These are phyloP conservation scores for Listrodromus nycthemerus DNA, from an alignment of 2,888 invertebrate genomes.

Conservation along the genomic window DNA sequence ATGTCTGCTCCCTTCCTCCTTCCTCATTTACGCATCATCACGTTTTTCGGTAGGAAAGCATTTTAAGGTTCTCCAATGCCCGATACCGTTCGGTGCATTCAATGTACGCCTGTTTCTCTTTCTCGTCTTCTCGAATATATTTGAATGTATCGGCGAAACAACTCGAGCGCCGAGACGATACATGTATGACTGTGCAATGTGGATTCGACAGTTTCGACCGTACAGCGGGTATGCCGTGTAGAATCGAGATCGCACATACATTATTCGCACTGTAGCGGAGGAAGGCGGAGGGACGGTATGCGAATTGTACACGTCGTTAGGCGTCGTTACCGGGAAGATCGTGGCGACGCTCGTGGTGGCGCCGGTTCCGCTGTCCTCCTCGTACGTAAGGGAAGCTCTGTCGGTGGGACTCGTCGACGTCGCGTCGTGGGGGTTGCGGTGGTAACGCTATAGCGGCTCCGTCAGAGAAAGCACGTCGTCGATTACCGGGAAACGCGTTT, in stretches of 20 bases:
- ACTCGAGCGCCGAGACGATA: constrained; percentile 2
- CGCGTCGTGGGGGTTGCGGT: constrained; percentile 18
- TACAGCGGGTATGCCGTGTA: neutral
- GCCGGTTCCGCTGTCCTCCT: constrained; percentile 44
- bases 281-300: constrained; percentile 35
- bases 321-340: constrained; percentile 61
- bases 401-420: constrained; percentile 37
- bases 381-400: constrained; percentile 46
- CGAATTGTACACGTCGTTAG: constrained; percentile 62
- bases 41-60: neutral
- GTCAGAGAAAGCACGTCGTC: constrained; percentile 60
- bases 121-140: constrained; percentile 7
- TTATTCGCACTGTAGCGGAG: neutral
- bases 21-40: neutral
- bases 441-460: constrained; percentile 35
- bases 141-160: constrained; percentile 46
- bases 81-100: neutral
- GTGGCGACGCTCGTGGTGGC: constrained; percentile 31
- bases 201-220: constrained; percentile 23
- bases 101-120: neutral
- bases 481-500: constrained; percentile 63
- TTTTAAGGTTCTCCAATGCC: neutral
- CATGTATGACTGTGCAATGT: constrained; percentile 22
- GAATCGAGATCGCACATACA: neutral
- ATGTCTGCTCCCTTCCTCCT: neutral